A percentile compares a stretch with the other conserved stretches of the same genome.
Evolutionary conservation across 2,888 invertebrate species (phyloP).

Genomic region (Hybos culiciformis): DNA sequence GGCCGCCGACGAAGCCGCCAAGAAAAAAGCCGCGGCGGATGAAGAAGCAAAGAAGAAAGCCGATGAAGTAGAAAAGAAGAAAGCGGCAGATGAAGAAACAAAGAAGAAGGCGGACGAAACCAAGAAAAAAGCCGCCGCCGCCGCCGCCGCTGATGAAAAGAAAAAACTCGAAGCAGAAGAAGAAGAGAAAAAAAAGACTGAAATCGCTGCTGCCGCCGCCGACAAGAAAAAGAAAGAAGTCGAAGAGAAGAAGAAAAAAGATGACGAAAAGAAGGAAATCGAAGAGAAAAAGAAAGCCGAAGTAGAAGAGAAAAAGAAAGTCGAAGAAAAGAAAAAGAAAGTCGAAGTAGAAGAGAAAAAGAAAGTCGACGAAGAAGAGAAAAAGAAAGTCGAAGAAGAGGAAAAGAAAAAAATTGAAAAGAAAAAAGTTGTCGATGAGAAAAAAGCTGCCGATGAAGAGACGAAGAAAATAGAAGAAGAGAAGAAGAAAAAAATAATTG

Average conservation of each 20-base stretch:
- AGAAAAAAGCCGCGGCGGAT: slow-evolving; percentile 26
- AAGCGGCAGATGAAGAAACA: slow-evolving; percentile 34
- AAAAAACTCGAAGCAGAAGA: not conserved
- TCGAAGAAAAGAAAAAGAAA: slow-evolving; percentile 3
- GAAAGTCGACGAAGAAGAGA: slow-evolving; percentile 15
- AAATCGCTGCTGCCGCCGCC: too few relatives aligned
- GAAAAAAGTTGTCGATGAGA: slow-evolving; percentile 33
- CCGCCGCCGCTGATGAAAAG: too few relatives aligned
- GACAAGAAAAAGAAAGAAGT: slow-evolving; percentile 27
- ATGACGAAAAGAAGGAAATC: slow-evolving; percentile 17
- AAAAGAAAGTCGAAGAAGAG: slow-evolving; percentile 27
- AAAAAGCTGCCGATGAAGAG: slow-evolving; percentile 35
- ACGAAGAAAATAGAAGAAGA: slow-evolving; percentile 29
- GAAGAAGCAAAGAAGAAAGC: slow-evolving; percentile 25
- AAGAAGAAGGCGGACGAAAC: slow-evolving; percentile 33
- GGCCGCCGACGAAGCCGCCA: slow-evolving; percentile 15
- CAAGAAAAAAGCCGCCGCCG: slow-evolving; percentile 38
- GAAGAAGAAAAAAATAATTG: slow-evolving; percentile 39
- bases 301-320: slow-evolving; percentile 7
- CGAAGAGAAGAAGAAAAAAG: slow-evolving; percentile 27
- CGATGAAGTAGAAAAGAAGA: slow-evolving; percentile 32
- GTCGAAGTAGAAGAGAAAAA: slow-evolving; percentile 15
- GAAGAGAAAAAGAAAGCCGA: slow-evolving; percentile 12
- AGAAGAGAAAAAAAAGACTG: slow-evolving; percentile 17
- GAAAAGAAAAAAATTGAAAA: slow-evolving; percentile 21